Evolutionary conservation across 2,888 invertebrate genomes (phyloP).

Genomic region (Pantelozetes paolii): DNA sequence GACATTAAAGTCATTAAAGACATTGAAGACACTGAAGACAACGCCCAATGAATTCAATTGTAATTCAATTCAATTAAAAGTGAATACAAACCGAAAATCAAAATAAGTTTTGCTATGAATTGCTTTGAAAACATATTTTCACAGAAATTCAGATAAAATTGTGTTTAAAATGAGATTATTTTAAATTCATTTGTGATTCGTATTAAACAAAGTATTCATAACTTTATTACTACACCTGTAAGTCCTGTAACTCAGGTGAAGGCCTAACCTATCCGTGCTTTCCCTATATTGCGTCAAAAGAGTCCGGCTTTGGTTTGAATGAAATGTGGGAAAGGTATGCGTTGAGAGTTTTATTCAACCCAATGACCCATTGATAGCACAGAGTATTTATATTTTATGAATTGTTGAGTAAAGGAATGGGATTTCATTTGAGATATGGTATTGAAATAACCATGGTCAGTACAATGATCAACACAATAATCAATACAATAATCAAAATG

Average conservation of each 20-base stretch:
- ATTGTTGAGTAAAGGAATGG: no score
- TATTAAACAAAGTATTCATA: neutral
- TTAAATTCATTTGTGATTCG: neutral
- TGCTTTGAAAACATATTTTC: neutral
- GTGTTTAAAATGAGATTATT: neutral
- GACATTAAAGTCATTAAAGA: neutral
- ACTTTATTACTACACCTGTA: neutral
- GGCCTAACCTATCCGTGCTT: neutral
- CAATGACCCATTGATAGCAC: no score
- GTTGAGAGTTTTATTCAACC: no score
- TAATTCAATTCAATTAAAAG: neutral
- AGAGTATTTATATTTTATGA: no score
- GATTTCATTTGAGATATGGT: no score
- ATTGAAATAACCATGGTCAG: no score
- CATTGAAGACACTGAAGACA: neutral
- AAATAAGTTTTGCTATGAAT: neutral
- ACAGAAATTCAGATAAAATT: neutral
- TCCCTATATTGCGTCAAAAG: no score
- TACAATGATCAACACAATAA: no score
- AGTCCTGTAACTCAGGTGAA: neutral
- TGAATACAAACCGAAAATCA: neutral
- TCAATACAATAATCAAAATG: no score
- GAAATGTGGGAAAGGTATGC: no score
- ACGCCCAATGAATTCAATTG: conserved; percentile 6
- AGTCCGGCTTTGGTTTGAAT: no score